Evolutionary conservation across 2,888 invertebrate species (phyloP).

Genomic region (Mactromeris polynyma): DNA sequence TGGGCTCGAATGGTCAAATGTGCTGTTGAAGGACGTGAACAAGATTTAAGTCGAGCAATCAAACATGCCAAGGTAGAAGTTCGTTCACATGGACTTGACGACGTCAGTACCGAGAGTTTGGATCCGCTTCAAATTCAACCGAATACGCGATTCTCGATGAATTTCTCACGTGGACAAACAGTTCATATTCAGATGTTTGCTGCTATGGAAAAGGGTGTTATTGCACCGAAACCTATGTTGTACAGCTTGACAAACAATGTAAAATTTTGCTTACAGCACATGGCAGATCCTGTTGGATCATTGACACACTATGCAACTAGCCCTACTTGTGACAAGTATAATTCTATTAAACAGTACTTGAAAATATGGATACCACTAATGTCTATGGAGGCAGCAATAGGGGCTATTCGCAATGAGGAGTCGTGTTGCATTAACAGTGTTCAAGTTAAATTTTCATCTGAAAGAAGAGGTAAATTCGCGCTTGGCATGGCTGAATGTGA

Average conservation of each 20-base stretch:
- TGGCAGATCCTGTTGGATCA: constrained; percentile 68
- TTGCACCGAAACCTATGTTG: constrained; percentile 66
- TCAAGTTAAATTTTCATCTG: constrained; percentile 59
- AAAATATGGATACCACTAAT: constrained; percentile 74
- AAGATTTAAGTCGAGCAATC: constrained; percentile 30
- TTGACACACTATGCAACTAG: constrained; percentile 69
- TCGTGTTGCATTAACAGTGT: constrained; percentile 70
- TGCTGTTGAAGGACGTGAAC: constrained; percentile 29
- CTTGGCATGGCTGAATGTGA: constrained; percentile 62
- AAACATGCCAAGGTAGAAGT: neutral
- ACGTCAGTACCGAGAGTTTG: constrained; percentile 58
- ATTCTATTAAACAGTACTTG: constrained; percentile 53
- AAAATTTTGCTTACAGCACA: constrained; percentile 71
- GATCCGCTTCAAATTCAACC: constrained; percentile 48
- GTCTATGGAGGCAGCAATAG: constrained; percentile 76
- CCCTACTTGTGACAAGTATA: constrained; percentile 55
- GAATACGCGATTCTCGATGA: constrained; percentile 67
- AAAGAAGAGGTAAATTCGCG: constrained; percentile 66
- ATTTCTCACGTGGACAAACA: constrained; percentile 65
- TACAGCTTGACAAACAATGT: constrained; percentile 70
- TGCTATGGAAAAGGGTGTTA: constrained; percentile 62
- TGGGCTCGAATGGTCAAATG: constrained; percentile 49
- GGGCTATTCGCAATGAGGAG: constrained; percentile 66
- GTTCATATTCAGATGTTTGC: constrained; percentile 70
- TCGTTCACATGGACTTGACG: constrained; percentile 31